Conservation (phyloP, 92 coral and sea anemone species). For the Micromussa lordhowensis region DNA sequence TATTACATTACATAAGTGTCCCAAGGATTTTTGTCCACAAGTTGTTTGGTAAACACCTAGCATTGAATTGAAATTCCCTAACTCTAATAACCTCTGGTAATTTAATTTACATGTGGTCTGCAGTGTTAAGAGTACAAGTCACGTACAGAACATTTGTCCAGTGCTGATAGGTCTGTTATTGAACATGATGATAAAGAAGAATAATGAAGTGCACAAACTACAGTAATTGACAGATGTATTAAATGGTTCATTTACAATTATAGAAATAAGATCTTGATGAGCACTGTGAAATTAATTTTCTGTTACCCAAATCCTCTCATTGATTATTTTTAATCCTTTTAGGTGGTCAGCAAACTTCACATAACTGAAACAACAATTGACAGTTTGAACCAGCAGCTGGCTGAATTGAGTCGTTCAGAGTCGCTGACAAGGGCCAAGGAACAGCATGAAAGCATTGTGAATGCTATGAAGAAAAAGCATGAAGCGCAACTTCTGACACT, state of each 20-base stretch:
- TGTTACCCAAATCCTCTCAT: not conserved
- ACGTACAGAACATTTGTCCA: too few relatives aligned
- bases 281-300: not conserved
- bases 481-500: conserved; percentile 84
- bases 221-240: too few relatives aligned
- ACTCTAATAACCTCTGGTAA: too few relatives aligned
- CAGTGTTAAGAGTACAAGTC: not conserved
- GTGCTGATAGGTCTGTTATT: too few relatives aligned
- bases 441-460: conserved; percentile 87
- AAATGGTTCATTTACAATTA: not conserved
- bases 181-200: too few relatives aligned
- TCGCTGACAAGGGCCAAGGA: conserved; percentile 90
- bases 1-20: too few relatives aligned
- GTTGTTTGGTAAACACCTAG: too few relatives aligned
- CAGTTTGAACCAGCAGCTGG: conserved; percentile 89
- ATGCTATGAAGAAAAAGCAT: conserved; percentile 81
- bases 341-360: conserved; percentile 79
- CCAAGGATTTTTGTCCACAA: too few relatives aligned
- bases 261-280: not conserved
- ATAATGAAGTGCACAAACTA: too few relatives aligned
- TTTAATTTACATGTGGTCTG: too few relatives aligned
- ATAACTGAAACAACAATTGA: conserved; percentile 91
- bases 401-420: conserved; percentile 89
- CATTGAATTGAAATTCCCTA: too few relatives aligned
- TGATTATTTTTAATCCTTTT: not conserved